Conservation (phyloP, 2,888 invertebrate genomes). For the Himalopsyche tibetana region DNA sequence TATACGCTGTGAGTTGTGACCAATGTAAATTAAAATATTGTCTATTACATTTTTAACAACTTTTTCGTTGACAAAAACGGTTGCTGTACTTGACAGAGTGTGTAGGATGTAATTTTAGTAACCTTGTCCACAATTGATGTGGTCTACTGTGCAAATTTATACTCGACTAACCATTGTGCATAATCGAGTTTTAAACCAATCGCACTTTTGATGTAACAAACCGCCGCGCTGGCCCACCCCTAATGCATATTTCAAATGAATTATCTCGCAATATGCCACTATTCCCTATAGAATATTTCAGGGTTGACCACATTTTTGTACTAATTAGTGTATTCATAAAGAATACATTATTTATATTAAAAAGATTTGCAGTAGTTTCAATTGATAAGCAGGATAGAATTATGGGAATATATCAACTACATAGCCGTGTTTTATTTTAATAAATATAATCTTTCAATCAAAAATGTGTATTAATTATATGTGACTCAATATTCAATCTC, state of each 20-base stretch:
- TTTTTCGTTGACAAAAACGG: neutral
- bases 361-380: too few relatives aligned
- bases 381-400: too few relatives aligned
- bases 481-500: too few relatives aligned
- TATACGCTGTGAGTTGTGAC: neutral
- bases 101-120: neutral
- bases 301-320: neutral
- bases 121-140: neutral
- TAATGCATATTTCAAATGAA: neutral
- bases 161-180: neutral
- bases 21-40: neutral
- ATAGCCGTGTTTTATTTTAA: too few relatives aligned
- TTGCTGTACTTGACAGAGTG: neutral
- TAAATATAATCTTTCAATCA: too few relatives aligned
- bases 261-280: conserved; percentile 8
- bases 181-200: conserved; percentile 28
- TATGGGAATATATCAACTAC: too few relatives aligned
- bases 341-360: too few relatives aligned
- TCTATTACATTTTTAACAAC: neutral
- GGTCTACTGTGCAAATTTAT: neutral
- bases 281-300: neutral
- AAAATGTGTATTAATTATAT: too few relatives aligned
- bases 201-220: conserved; percentile 18
- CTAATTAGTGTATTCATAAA: too few relatives aligned
- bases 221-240: neutral